Evolutionary conservation across 2,797 vertebrate genomes (phyloP), one percentile per base, ranked within the genome.

Genomic region (Phoxinus dragarum): DNA sequence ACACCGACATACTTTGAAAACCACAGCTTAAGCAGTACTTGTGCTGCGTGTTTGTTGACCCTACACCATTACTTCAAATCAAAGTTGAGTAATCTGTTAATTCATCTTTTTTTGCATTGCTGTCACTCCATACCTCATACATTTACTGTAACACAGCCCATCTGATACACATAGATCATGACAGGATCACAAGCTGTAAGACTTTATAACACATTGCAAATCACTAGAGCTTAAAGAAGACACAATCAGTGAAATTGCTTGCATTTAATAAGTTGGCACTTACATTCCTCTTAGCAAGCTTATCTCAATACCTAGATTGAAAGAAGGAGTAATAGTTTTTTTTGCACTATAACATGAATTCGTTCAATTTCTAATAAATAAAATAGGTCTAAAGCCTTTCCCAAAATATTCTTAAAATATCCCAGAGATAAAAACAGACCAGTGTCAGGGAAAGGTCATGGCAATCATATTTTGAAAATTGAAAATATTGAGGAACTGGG

Each of bases 211-310:
- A 56, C 80, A 56, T 49, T 42, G 54, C 74, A 12, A 88, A 78
- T 88, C 75, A 81, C 66, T 59, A 72, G 31, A 66, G 74, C 66
- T 66, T 47, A 38, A 69, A 54, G 68, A 80, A 71, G 54, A 77
- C 56, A 64, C 44, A 61, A 83, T 89, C 85, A 93, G 93, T 93
- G 89, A 93, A 94, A 91, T 86, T 7, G 78, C 87, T 54, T 88
- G 89, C 49, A 66, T 92, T 92, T 92, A 92, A 93, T 92, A 92
- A 91, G 82, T 87, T 89, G 91, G 73, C 44, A 87, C 87, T 91
- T 68, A 85, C 88, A 81, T 89, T 89, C 81, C 86, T 90, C 40
- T 85, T 89, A 91, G 27, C 74, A 86, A 84, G 79, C 40, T 81
- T 81, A 69, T 75, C 74, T 84, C 47, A 84, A 85, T 49, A 52